Base-by-base conservation (phyloP, 2,888 invertebrate genomes). In the Therioaphis trifolii region DNA sequence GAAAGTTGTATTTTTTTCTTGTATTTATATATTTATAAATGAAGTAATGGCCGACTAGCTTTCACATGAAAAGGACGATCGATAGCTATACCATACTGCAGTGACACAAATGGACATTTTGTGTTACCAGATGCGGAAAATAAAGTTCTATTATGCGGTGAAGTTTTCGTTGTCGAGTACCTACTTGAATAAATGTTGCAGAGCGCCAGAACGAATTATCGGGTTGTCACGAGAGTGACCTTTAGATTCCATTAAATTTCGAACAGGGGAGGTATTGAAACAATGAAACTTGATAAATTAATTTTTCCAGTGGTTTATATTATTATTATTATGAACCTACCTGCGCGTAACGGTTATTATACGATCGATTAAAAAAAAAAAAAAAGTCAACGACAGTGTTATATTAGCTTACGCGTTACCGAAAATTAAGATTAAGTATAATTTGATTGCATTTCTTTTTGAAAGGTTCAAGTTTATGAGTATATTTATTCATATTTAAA, bases 201-300 rank as follows among this genome's bases (percentile, higher is more conserved):
- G 61, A 76, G 14, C 27, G n/a, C 27, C 18, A 4, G 46, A n/a
- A 63, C 43, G 9, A n/a, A 29, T 76, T 29, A 29, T 14, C 24
- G 75, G 75, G 24, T 43, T n/a, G n/a, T 61, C 61, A n/a, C 5
- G 75, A 46, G 61, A 61, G 43, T 76, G 76, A 76, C 61, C 76
- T 61, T 75, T 61, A 61, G 7, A 2, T 27, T 61, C n/a, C n/a
- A 27, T n/a, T 46, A 27, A 75, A 43, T 61, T 75, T 43, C 55
- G 14, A n/a, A 12, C 11, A 12, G 12, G 12, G 12, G 12, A 9
- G 27, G 46, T 21, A 46, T 46, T 46, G 27, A 63, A 63, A 14
- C 43, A 24, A 27, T 4, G 1, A 63, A 63, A 63, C 76, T 46
- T 3, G 55, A 74, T 29, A 35, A 46, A 5, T 69, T 61, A n/a